phyloP scores from a whole-genome alignment of 2,113 vertebrate genomes.

The Toxostoma redivivum region DNA sequence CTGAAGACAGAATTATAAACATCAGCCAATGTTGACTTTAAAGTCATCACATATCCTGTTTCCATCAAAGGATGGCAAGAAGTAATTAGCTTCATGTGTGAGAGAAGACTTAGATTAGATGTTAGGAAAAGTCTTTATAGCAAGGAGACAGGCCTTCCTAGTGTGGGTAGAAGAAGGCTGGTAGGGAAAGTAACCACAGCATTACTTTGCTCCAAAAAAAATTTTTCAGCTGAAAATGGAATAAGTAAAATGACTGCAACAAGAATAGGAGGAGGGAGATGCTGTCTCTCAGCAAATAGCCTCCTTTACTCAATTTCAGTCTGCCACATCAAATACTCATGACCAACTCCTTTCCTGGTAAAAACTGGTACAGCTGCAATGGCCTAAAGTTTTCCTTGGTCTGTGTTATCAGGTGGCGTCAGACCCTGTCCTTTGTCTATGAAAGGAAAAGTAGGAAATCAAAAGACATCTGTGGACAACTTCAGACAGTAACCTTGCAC shows the following conservation, averaged over 20 bases:
- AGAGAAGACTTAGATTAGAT: not conserved
- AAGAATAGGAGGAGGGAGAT: not conserved
- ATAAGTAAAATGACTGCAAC: not conserved
- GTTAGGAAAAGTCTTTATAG: not conserved
- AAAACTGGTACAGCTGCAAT: not conserved
- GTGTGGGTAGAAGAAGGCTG: not conserved
- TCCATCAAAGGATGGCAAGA: not conserved
- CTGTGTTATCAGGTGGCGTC: not conserved
- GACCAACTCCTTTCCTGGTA: not conserved
- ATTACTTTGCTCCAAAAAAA: not conserved
- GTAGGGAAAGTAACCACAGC: not conserved
- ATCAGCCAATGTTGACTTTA: slow-evolving; percentile 12
- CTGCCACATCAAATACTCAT: not conserved
- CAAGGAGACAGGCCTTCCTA: not conserved
- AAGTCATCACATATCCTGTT: slow-evolving; percentile 13
- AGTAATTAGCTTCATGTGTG: slow-evolving; percentile 28
- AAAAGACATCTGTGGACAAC: not conserved
- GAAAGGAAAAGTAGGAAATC: not conserved
- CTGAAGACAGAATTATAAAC: slow-evolving; percentile 29
- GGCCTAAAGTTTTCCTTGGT: not conserved
- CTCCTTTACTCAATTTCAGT: not conserved
- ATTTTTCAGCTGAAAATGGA: not conserved
- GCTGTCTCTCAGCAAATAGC: not conserved
- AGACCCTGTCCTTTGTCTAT: not conserved
- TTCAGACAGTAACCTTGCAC: fast-evolving